Conservation (phyloP, 2,113 vertebrate genomes). For the Cacatua alba region DNA sequence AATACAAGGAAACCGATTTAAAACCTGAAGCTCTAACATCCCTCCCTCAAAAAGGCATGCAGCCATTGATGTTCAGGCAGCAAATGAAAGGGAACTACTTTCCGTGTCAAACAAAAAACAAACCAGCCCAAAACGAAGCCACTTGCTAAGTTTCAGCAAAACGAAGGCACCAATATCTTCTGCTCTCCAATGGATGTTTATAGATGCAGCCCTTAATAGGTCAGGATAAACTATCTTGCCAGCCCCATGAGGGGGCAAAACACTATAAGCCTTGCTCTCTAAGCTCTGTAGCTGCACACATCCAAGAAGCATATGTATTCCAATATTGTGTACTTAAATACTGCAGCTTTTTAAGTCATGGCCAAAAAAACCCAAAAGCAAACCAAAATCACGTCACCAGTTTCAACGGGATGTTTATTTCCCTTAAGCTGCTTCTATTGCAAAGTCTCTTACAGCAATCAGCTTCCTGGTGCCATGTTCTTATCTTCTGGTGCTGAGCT, state of each 20-base stretch:
- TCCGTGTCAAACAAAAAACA: background rate
- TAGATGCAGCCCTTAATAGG: background rate
- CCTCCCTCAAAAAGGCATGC: background rate
- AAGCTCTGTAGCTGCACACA: background rate
- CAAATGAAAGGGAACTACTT: background rate
- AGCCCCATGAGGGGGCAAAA: background rate
- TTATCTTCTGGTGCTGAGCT: background rate
- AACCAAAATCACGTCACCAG: background rate
- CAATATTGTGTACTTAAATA: background rate
- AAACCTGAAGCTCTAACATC: background rate
- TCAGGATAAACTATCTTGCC: background rate
- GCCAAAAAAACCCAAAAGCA: background rate
- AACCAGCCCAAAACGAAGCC: background rate
- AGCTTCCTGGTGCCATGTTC: background rate
- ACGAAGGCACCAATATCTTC: background rate
- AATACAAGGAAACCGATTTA: background rate
- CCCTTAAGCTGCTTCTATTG: background rate
- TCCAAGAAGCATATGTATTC: background rate
- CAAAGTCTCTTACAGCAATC: background rate
- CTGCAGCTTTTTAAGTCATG: background rate
- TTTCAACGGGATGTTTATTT: background rate
- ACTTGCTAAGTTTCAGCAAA: background rate
- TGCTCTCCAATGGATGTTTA: background rate
- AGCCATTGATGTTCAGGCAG: background rate
- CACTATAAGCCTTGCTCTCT: background rate